Conservation (phyloP, 2,888 invertebrate genomes). For the Plebejus argus region DNA sequence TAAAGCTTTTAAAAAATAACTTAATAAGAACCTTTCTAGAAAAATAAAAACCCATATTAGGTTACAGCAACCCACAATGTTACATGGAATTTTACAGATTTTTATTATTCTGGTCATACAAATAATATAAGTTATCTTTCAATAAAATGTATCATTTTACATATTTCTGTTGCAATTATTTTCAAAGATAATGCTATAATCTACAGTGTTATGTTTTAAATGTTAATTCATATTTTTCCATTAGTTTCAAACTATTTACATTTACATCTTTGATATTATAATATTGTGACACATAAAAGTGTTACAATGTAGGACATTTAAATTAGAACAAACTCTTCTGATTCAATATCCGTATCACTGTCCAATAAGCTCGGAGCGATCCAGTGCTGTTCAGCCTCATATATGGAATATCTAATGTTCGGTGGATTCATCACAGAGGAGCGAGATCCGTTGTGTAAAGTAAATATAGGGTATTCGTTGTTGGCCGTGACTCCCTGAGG, state of each 20-base stretch:
- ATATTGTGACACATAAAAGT: not conserved
- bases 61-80: not conserved
- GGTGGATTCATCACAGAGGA: constrained; percentile 80
- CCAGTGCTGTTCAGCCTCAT: constrained; percentile 78
- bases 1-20: constrained; percentile 1
- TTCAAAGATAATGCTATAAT: not conserved
- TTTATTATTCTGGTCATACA: constrained; percentile 11
- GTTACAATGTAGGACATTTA: constrained; percentile 46
- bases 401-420: constrained; percentile 77
- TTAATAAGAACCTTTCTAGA: not conserved
- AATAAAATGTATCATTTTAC: not conserved
- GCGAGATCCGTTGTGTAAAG: constrained; percentile 87
- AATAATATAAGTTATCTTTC: not conserved
- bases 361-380: constrained; percentile 71
- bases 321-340: constrained; percentile 87
- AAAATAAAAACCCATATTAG: constrained; percentile 6
- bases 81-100: not conserved
- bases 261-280: not conserved
- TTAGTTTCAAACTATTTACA: constrained; percentile 4
- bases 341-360: constrained; percentile 85
- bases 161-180: not conserved
- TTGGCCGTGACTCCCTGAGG: constrained; percentile 71
- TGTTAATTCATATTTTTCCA: not conserved
- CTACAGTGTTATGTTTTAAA: not conserved
- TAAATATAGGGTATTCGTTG: constrained; percentile 91